Percentiles rank a stretch among this genome's conserved stretches.
phyloP scores from a whole-genome alignment of 2,888 invertebrate species.

The Norana najaformis region DNA sequence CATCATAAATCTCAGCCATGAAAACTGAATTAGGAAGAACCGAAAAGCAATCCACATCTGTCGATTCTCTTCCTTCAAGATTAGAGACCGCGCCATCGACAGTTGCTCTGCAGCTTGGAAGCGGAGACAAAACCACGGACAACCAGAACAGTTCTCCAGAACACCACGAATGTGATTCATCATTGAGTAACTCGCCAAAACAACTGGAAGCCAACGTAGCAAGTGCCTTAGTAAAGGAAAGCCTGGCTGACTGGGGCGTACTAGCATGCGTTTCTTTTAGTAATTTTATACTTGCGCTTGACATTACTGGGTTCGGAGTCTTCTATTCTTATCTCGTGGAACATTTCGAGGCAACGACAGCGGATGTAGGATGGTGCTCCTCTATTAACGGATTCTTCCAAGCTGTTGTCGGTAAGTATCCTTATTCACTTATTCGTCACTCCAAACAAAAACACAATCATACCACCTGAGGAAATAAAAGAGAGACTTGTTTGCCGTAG shows the following conservation, averaged over 20 bases:
- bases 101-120: background rate
- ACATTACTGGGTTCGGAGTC: background rate
- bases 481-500: too few relatives aligned
- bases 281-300: background rate
- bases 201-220: background rate
- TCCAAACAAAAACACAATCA: background rate
- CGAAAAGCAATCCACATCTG: background rate
- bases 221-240: too few relatives aligned
- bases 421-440: background rate
- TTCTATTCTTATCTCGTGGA: background rate
- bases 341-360: background rate
- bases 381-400: background rate
- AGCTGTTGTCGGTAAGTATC: background rate
- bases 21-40: background rate
- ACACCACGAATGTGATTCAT: background rate
- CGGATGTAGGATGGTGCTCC: background rate
- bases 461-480: too few relatives aligned
- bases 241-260: background rate
- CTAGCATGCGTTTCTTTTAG: background rate
- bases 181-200: background rate
- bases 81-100: background rate
- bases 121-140: background rate
- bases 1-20: background rate
- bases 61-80: background rate
- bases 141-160: background rate